Evolutionary conservation across 1,140 invertebrate species (phyloP).

Genomic region (Coboldia fuscipes): DNA sequence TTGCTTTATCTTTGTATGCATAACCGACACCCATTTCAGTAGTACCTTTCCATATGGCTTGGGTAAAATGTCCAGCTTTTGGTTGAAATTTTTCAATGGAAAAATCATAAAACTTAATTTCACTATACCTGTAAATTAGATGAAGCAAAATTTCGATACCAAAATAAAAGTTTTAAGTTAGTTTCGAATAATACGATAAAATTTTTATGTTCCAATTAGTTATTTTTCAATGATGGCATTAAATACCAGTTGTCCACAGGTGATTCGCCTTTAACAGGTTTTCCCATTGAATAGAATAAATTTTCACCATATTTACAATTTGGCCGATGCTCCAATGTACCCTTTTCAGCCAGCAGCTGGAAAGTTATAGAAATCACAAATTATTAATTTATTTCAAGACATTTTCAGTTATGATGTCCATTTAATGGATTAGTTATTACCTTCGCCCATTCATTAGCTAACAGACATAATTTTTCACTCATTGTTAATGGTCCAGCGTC

Average conservation of each 20-base stretch:
- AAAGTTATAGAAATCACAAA: no score
- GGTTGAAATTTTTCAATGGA: constrained; percentile 41
- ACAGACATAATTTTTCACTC: constrained; percentile 44
- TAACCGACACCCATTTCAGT: constrained; percentile 56
- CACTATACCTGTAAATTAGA: no score
- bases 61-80: constrained; percentile 49
- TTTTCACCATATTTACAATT: constrained; percentile 58
- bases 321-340: constrained; percentile 47
- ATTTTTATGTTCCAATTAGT: no score
- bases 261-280: constrained; percentile 40
- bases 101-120: constrained; percentile 34
- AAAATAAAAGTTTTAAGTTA: no score
- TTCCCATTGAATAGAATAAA: constrained; percentile 49
- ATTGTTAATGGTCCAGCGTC: constrained; percentile 42
- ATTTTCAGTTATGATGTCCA: no score
- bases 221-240: no score
- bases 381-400: no score
- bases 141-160: no score
- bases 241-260: constrained; percentile 60
- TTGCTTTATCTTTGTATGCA: constrained; percentile 41
- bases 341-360: constrained; percentile 40
- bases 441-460: constrained; percentile 66
- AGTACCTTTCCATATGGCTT: constrained; percentile 60
- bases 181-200: no score
- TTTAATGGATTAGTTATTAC: no score